Evolutionary conservation across 2,888 invertebrate species (phyloP).

Genomic region (Nemotelus nigrinus): DNA sequence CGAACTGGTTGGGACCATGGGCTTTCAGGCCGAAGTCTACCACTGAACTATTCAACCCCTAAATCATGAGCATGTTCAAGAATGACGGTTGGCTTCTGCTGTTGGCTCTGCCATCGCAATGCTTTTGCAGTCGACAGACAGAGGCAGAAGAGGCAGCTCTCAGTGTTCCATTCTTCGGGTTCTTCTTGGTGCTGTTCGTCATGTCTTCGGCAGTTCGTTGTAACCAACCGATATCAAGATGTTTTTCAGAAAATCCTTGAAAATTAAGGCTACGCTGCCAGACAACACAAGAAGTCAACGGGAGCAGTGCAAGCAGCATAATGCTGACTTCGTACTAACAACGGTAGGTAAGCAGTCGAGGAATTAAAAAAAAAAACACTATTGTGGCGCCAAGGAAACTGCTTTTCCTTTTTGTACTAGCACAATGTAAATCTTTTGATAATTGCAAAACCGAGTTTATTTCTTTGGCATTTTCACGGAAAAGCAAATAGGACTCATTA

Average conservation of each 20-base stretch:
- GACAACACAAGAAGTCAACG: too few relatives aligned
- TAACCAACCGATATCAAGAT: constrained; percentile 12
- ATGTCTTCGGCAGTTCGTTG: constrained; percentile 21
- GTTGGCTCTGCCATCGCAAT: neutral
- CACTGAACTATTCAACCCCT: constrained; percentile 39
- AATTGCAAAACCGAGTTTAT: constrained; percentile 10
- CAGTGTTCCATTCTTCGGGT: neutral
- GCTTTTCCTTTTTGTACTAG: neutral
- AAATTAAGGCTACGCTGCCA: too few relatives aligned
- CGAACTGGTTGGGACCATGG: constrained; percentile 18
- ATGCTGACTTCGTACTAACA: too few relatives aligned
- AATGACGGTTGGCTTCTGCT: constrained; percentile 19
- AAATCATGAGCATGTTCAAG: constrained; percentile 30
- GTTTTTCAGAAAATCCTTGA: neutral
- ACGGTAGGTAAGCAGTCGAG: too few relatives aligned
- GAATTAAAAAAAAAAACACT: constrained; percentile 13
- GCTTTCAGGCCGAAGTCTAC: constrained; percentile 26
- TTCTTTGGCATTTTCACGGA: neutral
- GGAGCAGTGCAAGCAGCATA: neutral
- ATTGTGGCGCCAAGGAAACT: constrained; percentile 36
- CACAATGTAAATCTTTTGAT: constrained; percentile 2
- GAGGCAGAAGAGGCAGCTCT: too few relatives aligned
- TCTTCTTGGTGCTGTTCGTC: constrained; percentile 3
- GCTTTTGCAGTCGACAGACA: neutral
- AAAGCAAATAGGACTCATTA: neutral